phyloP scores from a whole-genome alignment of 2,888 invertebrate species.

The Drosophila pseudotalamancana region DNA sequence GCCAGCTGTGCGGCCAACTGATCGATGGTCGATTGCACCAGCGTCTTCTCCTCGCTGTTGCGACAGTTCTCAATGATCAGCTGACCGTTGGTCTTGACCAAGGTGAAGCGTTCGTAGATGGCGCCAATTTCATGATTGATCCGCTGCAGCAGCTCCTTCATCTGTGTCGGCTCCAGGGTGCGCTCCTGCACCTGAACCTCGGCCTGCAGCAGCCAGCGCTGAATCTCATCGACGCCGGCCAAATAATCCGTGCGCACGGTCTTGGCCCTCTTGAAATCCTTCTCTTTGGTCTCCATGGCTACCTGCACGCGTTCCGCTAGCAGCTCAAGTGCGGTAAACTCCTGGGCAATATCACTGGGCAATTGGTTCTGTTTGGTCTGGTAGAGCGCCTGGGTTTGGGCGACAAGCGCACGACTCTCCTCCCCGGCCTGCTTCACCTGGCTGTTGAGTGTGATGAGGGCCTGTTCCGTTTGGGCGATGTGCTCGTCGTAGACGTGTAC shows the following conservation, averaged over 20 bases:
- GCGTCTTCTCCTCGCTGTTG: slow-evolving; percentile 90
- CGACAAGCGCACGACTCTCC: slow-evolving; percentile 87
- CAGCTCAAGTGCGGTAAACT: slow-evolving; percentile 92
- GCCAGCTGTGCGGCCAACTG: slow-evolving; percentile 91
- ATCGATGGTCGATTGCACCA: slow-evolving; percentile 90
- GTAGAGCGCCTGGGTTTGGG: slow-evolving; percentile 87
- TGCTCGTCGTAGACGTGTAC: slow-evolving; percentile 92
- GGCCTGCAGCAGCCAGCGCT: slow-evolving; percentile 92
- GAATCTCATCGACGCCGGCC: slow-evolving; percentile 91
- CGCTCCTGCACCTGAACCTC: slow-evolving; percentile 93
- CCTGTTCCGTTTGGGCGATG: slow-evolving; percentile 87
- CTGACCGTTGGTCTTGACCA: slow-evolving; percentile 91
- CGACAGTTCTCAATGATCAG: slow-evolving; percentile 91
- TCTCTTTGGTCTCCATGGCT: slow-evolving; percentile 94
- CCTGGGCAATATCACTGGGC: slow-evolving; percentile 91
- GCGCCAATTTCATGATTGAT: slow-evolving; percentile 90
- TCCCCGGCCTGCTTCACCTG: slow-evolving; percentile 86
- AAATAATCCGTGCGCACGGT: slow-evolving; percentile 92
- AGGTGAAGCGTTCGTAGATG: slow-evolving; percentile 90
- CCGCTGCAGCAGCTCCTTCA: slow-evolving; percentile 91
- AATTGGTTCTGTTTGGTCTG: slow-evolving; percentile 87
- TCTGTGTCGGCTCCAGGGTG: slow-evolving; percentile 89
- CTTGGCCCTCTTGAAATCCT: slow-evolving; percentile 94
- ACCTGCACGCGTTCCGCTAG: slow-evolving; percentile 91
- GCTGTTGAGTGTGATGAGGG: slow-evolving; percentile 86